Conservation (phyloP, 2,797 vertebrate genomes). For the Leucoraja ocellata region DNA sequence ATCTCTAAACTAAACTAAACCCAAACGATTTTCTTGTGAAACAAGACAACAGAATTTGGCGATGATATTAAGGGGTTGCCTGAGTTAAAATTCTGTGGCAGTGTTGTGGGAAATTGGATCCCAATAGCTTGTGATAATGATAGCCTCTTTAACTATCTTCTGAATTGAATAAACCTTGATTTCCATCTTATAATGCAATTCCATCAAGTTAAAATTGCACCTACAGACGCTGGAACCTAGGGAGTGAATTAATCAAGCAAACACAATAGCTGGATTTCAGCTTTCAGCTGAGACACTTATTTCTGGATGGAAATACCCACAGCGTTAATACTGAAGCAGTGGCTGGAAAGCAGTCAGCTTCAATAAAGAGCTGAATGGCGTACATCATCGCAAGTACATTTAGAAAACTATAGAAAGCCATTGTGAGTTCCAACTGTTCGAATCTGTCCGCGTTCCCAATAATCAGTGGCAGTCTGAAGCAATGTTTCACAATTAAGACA, state of each 20-base stretch:
- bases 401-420: not conserved
- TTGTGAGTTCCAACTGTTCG: slow-evolving; percentile 18
- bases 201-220: slow-evolving; percentile 5
- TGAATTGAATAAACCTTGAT: slow-evolving; percentile 15
- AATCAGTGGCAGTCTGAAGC: slow-evolving; percentile 11
- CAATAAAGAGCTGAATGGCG: slow-evolving; percentile 10
- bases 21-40: not conserved
- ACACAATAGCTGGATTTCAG: not conserved
- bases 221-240: not conserved
- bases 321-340: slow-evolving; percentile 12
- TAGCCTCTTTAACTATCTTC: not conserved
- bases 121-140: not conserved
- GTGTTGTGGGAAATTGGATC: not conserved
- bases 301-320: not conserved
- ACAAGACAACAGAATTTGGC: not conserved
- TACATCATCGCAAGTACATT: not conserved
- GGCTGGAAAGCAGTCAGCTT: slow-evolving; percentile 2
- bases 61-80: not conserved
- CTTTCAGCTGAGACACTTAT: not conserved
- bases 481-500: not conserved
- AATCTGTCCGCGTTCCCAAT: slow-evolving; percentile 4
- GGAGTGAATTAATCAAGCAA: not conserved
- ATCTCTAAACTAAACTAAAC: no score
- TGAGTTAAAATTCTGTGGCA: not conserved
- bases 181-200: not conserved